phyloP scores from a whole-genome alignment of 2,113 vertebrate genomes.

The Prunella himalayana region DNA sequence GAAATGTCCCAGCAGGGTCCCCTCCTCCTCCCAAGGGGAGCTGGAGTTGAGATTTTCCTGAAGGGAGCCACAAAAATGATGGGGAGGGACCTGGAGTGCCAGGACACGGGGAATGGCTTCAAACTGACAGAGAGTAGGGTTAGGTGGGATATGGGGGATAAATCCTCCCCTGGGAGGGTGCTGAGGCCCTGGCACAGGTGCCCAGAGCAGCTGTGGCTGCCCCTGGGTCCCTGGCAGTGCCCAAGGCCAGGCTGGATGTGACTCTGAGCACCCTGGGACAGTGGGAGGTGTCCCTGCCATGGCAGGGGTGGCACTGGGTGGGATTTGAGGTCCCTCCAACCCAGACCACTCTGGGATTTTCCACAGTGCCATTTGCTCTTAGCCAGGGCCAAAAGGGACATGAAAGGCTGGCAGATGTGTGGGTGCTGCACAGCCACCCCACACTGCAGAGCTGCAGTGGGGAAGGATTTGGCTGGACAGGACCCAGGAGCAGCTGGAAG shows the following conservation, averaged over 20 bases:
- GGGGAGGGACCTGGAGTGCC: background rate
- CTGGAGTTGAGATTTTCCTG: background rate
- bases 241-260: background rate
- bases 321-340: background rate
- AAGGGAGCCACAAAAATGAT: background rate
- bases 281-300: background rate
- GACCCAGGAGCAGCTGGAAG: background rate
- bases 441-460: accelerated
- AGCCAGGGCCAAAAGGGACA: background rate
- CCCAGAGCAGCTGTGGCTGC: background rate
- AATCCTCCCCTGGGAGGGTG: accelerated
- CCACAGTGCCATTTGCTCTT: background rate
- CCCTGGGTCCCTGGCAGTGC: background rate
- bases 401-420: accelerated
- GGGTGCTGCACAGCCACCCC: background rate
- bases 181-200: background rate
- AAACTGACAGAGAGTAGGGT: background rate
- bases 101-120: background rate
- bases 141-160: background rate
- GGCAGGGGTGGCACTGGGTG: background rate
- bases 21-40: background rate
- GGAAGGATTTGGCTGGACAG: background rate
- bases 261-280: background rate
- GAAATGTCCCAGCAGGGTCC: accelerated
- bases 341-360: background rate